These are phyloP conservation scores for Bursaphelenchus mucronatus DNA, from an alignment of 1,140 invertebrate species.

Conservation along the genomic window DNA sequence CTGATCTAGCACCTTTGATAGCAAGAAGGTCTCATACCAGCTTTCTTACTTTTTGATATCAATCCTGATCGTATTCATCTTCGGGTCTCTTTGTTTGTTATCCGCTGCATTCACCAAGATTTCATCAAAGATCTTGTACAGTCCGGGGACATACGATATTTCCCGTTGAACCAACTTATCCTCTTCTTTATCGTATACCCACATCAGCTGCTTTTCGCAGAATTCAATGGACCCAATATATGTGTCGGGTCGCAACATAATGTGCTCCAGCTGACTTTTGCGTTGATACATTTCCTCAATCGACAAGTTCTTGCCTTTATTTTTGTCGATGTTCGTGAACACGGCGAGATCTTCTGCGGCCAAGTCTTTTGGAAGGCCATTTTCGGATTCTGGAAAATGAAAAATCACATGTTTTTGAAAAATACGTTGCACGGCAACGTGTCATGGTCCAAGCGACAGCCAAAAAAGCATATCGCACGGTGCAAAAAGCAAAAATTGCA, in stretches of 20 bases:
- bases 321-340: too few relatives aligned
- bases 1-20: too few relatives aligned
- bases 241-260: constrained; percentile 93
- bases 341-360: too few relatives aligned
- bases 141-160: constrained; percentile 88
- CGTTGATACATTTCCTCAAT: constrained; percentile 97
- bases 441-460: too few relatives aligned
- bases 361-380: too few relatives aligned
- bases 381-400: too few relatives aligned
- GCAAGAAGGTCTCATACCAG: too few relatives aligned
- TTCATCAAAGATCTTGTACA: constrained; percentile 99
- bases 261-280: constrained; percentile 95
- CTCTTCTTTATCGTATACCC: constrained; percentile 79
- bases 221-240: constrained; percentile 93
- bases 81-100: constrained; percentile 91
- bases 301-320: too few relatives aligned
- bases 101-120: constrained; percentile 97
- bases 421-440: too few relatives aligned
- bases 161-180: constrained; percentile 77
- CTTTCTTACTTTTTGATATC: constrained; percentile 80
- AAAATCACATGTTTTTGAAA: too few relatives aligned
- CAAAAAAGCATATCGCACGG: too few relatives aligned
- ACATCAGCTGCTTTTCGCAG: constrained; percentile 72
- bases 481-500: too few relatives aligned
- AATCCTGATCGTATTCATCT: constrained; percentile 92